Base-by-base conservation (phyloP, 2,113 vertebrate species). In the Cavia porcellus region DNA sequence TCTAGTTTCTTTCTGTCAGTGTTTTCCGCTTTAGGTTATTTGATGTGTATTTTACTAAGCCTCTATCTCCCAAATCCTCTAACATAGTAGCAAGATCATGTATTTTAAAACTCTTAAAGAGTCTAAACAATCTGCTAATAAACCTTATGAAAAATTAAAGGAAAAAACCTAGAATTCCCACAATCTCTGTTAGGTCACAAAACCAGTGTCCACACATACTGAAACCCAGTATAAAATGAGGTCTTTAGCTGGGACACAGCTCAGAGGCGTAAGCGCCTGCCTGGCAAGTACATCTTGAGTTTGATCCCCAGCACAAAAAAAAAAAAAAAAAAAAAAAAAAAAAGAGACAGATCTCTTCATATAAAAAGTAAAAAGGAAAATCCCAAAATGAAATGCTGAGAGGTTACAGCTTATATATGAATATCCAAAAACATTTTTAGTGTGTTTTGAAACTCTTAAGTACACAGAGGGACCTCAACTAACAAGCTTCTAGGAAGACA, bases 401-500 rank as follows among this genome's bases (percentile, higher is more conserved):
- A 95, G 74, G 25, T 10, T 30, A 7, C 6, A 66, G 42, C 35
- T 70, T 81, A 35, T 1, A 15, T 15, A 11, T n/a, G 5, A 59
- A 22, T 19, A 20, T 19, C 32, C 1, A 66, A 55, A 89, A 30
- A 62, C 25, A 8, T 52, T 83, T 74, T 45, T 42, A 68, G 32
- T 62, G 32, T 8, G 50, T 59, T 92, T 95, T 84, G 32, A 90
- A 92, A 80, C 30, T 89, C 70, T 87, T 38, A 47, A 84, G 72
- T 42, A 94, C 1, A 64, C 9, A 88, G 6, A 94, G 82, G 94
- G 85, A 82, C n/a, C 38, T 86, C 72, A 95, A 95, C 45, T 70
- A 85, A 85, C 24, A 25, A 17, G 25, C 38, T 86, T 94, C 57
- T 64, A 81, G 50, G 30, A 95, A 96, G 89, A 42, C 32, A 96